Evolutionary conservation across 2,113 vertebrate genomes (phyloP), one percentile per base, ranked within the genome.

Genomic region (Heliornis fulica): DNA sequence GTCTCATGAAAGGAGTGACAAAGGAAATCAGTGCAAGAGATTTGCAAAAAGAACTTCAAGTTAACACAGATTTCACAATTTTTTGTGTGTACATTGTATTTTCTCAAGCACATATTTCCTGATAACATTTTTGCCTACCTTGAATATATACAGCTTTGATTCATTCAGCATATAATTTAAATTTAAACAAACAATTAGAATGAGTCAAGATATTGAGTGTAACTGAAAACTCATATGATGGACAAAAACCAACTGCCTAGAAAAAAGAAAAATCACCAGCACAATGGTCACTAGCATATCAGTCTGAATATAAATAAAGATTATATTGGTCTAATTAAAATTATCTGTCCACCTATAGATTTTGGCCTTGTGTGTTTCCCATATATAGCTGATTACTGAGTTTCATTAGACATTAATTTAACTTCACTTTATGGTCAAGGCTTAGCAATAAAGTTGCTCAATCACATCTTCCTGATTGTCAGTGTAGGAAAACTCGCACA

Each of bases 1-100:
- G 41, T 86, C 79, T 74, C 51, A 70, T 65, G 79, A 95, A 96
- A 95, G 75, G 38, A 89, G 36, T 83, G 92, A 94, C 95, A 97
- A 83, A 86, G 29, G n/a, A 90, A 71, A 95, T 94, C 71, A 81
- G 64, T 64, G 66, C 79, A 83, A 74, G 93, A 53, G 63, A 77
- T 80, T 1, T 18, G n/a, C 57, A 86, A 86, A 87, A 83, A 63
- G 29, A 59, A 66, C 54, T 95, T 88, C 18, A 56, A 59, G 43
- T 86, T 89, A 95, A 86, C 71, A 46, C 48, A 78, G 64, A 89
- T 60, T 90, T 78, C 56, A 75, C 18, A 38, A 13, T 60, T 64
- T 74, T 80, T 50, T 70, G 5, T 40, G 86, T 43, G 26, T 18
- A 15, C 48, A 54, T 14, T 60, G 18, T 13, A 78, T 90, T 71